Evolutionary conservation across 2,888 invertebrate species (phyloP), one percentile per base, ranked within the genome.

Genomic region (Chymomyza amoena): DNA sequence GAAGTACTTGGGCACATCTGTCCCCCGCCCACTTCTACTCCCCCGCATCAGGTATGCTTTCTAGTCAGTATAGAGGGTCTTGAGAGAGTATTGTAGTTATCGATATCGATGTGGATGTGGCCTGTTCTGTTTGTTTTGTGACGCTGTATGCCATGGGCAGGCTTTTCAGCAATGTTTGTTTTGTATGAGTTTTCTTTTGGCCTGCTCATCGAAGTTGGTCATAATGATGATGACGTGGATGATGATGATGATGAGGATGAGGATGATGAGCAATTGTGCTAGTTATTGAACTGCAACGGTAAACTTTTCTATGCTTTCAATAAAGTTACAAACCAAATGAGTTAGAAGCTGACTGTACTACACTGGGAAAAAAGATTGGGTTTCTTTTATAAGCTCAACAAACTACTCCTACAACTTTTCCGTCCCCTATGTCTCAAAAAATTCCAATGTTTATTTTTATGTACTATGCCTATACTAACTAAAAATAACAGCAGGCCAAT

Each of bases 391-490:
- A 20, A 20, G 3, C n/a, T n/a, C n/a, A 20, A 25, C 25, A 25
- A 2, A 36, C 36, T 36, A 45, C 39, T 0, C 39, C 39, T 45
- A 45, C 39, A 45, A 45, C 39, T 45, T 45, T 45, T 45, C 36
- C 36, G 36, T 51, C 20, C 16, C 54, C 54, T 18, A 54, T 20
- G 51, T 16, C 0, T n/a, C 0, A 54, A 18, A 54, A 54, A 76
- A 68, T 45, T 36, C 18, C 69, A 72, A 72, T 77, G 69, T 75
- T 76, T 85, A 82, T 82, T 85, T 84, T 75, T 70, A 77, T 39
- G 61, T 51, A 59, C 63, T 15, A 39, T 56, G 67, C 52, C 39
- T 13, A 45, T 45, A 45, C 39, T 68, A 72, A 18, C 57, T 66
- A 60, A 45, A 79, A 78, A 79, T 70, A 80, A 20, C 25, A 71